Evolutionary conservation across 2,888 invertebrate genomes (phyloP), one percentile per base, ranked within the genome.

Genomic region (Archips crataeganus): DNA sequence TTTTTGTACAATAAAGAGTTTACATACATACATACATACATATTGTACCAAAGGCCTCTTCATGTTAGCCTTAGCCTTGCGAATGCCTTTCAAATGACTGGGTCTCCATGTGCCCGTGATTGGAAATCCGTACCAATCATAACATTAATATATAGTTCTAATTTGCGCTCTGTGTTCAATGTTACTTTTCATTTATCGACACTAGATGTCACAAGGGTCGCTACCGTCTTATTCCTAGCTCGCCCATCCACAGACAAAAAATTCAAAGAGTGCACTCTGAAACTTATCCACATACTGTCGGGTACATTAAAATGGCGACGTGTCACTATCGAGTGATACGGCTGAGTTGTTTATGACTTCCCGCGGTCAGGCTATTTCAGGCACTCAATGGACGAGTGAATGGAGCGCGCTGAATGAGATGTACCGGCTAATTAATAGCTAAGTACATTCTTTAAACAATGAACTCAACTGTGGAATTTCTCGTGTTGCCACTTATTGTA

Each of bases 341-440:
- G 72, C 74, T 83, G 92, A 92, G 85, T 92, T 89, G 70, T 93
- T 93, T 93, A 93, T 90, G 87, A 86, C 92, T 93, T 93, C 93
- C 93, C 91, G 80, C 76, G 81, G 81, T 82, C 84, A 88, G 89
- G 85, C 88, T 91, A 90, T 91, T 92, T 91, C 84, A 84, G 80
- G 77, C 80, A 80, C 81, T 87, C 87, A 90, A 89, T 89, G 88
- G 85, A 84, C 85, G 85, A 85, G 86, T 90, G 90, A 88, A 87
- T 84, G 88, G 85, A 81, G 68, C 71, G 80, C 70, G 84, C 79
- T 89, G 87, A 89, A 88, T 88, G 88, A 87, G 85, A 77, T 77
- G 79, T 80, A 77, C 75, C 80, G 78, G 78, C 80, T 84, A 82
- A 84, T 85, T 66, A 67, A 60, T 66, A 51, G 23, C 60, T 61